A percentile compares a stretch with the other conserved stretches of the same genome.
Conservation (phyloP, 2,797 vertebrate genomes). For the Hemibagrus guttatus region DNA sequence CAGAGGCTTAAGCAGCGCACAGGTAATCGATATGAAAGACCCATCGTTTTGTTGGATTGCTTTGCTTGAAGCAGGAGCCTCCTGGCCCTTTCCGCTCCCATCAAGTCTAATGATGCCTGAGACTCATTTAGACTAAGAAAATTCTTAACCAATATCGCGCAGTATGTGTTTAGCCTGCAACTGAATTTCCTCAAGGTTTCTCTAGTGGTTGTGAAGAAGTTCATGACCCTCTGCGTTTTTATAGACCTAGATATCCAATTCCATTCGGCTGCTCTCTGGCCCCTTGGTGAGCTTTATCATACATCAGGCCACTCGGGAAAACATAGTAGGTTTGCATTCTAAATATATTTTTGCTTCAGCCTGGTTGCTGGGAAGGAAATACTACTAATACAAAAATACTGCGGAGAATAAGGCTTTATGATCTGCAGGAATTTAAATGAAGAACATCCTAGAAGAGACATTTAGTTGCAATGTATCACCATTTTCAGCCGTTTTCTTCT, state of each 20-base stretch:
- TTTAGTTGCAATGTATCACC: neutral
- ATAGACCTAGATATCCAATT: slow-evolving; percentile 21
- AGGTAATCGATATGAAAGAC: slow-evolving; percentile 60
- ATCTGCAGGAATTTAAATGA: neutral
- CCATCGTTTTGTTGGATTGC: slow-evolving; percentile 56
- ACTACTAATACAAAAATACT: neutral
- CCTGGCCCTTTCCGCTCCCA: slow-evolving; percentile 49
- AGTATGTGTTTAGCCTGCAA: slow-evolving; percentile 22
- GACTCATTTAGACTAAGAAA: slow-evolving; percentile 48
- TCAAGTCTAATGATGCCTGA: slow-evolving; percentile 49
- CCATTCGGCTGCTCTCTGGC: neutral
- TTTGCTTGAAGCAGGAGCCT: slow-evolving; percentile 49
- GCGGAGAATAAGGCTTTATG: neutral
- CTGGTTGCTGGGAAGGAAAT: slow-evolving; percentile 7
- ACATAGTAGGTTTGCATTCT: slow-evolving; percentile 2
- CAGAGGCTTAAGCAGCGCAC: slow-evolving; percentile 46
- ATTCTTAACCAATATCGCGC: slow-evolving; percentile 49
- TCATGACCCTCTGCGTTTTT: slow-evolving; percentile 16
- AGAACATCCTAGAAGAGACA: slow-evolving; percentile 5
- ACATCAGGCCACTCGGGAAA: neutral
- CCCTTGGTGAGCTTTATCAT: slow-evolving; percentile 14
- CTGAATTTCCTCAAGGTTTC: slow-evolving; percentile 31
- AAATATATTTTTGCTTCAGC: neutral
- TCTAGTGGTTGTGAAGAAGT: neutral
- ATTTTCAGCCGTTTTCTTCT: neutral